phyloP scores from a whole-genome alignment of 2,888 invertebrate genomes.

The Biston betularia region DNA sequence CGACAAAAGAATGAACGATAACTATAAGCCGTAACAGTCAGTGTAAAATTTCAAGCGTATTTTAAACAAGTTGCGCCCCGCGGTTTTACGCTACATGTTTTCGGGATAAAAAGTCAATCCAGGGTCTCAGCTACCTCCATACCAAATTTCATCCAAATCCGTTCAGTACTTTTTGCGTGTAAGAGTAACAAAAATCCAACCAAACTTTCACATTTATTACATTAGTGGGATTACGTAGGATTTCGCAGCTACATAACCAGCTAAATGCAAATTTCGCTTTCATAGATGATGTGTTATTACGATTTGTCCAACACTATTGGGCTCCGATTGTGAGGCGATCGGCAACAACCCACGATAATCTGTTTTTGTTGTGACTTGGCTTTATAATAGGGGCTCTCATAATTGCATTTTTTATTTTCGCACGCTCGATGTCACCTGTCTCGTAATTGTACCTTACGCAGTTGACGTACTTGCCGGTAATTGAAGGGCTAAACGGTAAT shows the following conservation, averaged over 20 bases:
- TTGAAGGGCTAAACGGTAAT: slow-evolving; percentile 7
- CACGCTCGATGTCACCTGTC: slow-evolving; percentile 40
- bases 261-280: background rate
- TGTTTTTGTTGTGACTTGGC: slow-evolving; percentile 59
- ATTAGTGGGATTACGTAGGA: too few relatives aligned
- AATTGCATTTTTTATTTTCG: slow-evolving; percentile 45
- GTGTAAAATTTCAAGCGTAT: too few relatives aligned
- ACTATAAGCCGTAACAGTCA: too few relatives aligned
- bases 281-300: background rate
- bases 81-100: too few relatives aligned
- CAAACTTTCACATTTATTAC: too few relatives aligned
- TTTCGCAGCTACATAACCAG: background rate
- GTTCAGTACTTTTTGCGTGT: too few relatives aligned
- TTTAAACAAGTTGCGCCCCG: too few relatives aligned
- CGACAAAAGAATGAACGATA: too few relatives aligned
- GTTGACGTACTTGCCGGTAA: slow-evolving; percentile 10
- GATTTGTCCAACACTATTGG: slow-evolving; percentile 31
- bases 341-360: slow-evolving; percentile 53
- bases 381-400: slow-evolving; percentile 42
- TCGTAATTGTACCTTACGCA: slow-evolving; percentile 26
- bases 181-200: too few relatives aligned
- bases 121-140: too few relatives aligned
- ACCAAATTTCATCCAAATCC: too few relatives aligned
- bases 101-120: too few relatives aligned
- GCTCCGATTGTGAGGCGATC: slow-evolving; percentile 61